Evolutionary conservation across 92 coral and sea anemone species (phyloP).

Genomic region (Pocillopora grandis): DNA sequence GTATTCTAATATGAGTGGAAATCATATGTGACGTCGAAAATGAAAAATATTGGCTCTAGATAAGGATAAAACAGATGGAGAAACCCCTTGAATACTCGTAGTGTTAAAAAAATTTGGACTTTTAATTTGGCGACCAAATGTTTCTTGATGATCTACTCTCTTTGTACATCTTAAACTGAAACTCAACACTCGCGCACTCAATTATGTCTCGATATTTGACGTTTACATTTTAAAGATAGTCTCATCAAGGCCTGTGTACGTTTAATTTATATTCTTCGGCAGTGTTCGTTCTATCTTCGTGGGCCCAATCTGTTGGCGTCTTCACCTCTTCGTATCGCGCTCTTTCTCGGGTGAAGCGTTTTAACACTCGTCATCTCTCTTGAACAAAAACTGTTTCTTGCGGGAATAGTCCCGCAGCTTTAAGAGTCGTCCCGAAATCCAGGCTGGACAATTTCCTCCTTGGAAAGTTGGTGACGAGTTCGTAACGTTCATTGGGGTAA

Average conservation of each 20-base stretch:
- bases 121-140: neutral
- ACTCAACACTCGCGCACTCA: no score
- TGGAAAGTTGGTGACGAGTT: conserved; percentile 92
- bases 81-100: no score
- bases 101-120: no score
- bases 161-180: no score
- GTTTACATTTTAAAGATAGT: no score
- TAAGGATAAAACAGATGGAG: no score
- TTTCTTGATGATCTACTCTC: neutral
- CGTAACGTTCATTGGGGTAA: conserved; percentile 87
- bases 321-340: neutral
- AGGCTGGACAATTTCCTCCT: conserved; percentile 78
- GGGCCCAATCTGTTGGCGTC: neutral
- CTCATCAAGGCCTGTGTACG: neutral
- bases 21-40: no score
- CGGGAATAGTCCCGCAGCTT: conserved; percentile 92
- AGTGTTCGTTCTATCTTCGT: neutral
- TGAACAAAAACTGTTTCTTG: conserved; percentile 98
- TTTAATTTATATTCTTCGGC: neutral
- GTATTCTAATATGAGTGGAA: no score
- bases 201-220: no score
- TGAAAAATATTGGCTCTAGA: no score
- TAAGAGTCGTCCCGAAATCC: conserved; percentile 80
- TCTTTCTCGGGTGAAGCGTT: neutral
- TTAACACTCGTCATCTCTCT: conserved; percentile 68